Conservation (phyloP, 2,113 vertebrate species). For the Sylvia atricapilla region DNA sequence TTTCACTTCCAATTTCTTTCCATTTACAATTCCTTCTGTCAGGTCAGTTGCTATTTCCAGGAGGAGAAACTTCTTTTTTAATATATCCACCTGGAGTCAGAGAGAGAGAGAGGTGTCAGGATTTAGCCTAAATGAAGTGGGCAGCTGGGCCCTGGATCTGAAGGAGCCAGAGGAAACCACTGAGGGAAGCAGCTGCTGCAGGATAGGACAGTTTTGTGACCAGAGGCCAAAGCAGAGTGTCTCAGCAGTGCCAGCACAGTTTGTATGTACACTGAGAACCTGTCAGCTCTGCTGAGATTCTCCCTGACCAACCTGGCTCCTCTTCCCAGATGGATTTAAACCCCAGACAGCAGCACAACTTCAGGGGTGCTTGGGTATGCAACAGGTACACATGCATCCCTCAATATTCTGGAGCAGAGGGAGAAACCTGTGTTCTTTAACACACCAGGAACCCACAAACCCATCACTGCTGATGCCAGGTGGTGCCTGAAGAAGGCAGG, state of each 20-base stretch:
- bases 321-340: not conserved
- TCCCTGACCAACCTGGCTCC: not conserved
- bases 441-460: not conserved
- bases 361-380: not conserved
- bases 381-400: rapidly evolving
- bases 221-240: not conserved
- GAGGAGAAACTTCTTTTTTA: constrained; percentile 82
- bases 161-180: not conserved
- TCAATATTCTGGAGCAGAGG: not conserved
- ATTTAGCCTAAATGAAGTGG: not conserved
- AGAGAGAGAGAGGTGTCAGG: not conserved
- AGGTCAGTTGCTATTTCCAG: constrained; percentile 78
- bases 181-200: not conserved
- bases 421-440: not conserved
- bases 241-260: not conserved
- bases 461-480: not conserved
- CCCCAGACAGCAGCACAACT: not conserved
- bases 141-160: not conserved
- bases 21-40: constrained; percentile 86
- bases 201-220: not conserved
- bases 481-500: not conserved
- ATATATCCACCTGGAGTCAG: constrained; percentile 80
- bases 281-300: not conserved
- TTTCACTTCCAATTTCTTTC: constrained; percentile 64
- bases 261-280: not conserved